Evolutionary conservation across 2,113 vertebrate genomes (phyloP).

Genomic region (Rallus limicola): DNA sequence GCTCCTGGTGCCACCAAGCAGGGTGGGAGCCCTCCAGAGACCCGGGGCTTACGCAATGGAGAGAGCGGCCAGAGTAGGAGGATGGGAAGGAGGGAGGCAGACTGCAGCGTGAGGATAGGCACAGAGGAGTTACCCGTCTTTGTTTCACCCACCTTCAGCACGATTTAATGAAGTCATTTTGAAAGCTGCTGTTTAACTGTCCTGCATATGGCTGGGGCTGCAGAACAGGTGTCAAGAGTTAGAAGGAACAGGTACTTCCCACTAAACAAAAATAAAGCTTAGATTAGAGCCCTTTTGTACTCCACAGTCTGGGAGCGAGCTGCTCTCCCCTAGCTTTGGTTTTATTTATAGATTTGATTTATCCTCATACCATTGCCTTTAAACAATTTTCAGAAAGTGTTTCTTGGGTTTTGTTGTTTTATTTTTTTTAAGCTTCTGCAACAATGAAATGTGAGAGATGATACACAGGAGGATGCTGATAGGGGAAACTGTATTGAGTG

Average conservation of each 20-base stretch:
- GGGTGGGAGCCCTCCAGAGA: neutral
- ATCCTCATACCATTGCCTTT: neutral
- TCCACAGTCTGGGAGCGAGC: neutral
- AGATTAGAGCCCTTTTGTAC: neutral
- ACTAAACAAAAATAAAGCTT: neutral
- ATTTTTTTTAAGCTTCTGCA: neutral
- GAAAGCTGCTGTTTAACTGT: neutral
- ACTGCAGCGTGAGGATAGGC: neutral
- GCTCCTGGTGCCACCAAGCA: neutral
- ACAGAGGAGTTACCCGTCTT: neutral
- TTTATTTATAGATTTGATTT: neutral
- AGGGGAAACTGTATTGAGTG: neutral
- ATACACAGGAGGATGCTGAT: neutral
- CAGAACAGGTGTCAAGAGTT: neutral
- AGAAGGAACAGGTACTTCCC: neutral
- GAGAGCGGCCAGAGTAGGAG: neutral
- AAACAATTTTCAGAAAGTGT: neutral
- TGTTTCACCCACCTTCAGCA: neutral
- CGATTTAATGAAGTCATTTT: conserved; percentile 18
- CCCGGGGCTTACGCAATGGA: neutral
- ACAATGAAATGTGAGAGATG: neutral
- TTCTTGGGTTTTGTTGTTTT: neutral
- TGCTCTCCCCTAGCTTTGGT: neutral
- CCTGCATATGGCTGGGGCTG: neutral
- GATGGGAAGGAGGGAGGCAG: neutral